phyloP scores from a whole-genome alignment of 1,140 invertebrate species.

The Octopus sinensis region DNA sequence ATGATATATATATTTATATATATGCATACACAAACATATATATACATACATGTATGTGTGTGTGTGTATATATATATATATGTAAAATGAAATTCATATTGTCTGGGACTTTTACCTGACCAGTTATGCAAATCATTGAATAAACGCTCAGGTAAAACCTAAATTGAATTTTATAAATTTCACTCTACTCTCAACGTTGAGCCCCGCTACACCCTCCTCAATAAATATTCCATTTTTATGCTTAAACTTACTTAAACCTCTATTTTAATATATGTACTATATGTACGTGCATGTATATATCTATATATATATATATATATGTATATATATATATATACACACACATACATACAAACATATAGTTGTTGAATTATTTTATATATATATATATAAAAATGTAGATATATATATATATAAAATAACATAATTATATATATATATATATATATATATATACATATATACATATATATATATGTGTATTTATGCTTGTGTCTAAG shows the following conservation, averaged over 20 bases:
- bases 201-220: too few relatives aligned
- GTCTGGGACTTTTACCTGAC: too few relatives aligned
- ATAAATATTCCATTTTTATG: too few relatives aligned
- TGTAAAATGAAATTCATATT: not conserved
- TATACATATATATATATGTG: not conserved
- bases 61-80: not conserved
- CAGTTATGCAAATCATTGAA: too few relatives aligned
- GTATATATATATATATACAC: slow-evolving; percentile 6
- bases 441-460: slow-evolving; percentile 2
- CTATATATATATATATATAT: not conserved
- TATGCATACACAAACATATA: not conserved
- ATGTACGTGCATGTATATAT: not conserved
- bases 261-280: not conserved
- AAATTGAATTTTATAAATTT: too few relatives aligned
- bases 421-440: not conserved
- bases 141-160: too few relatives aligned
- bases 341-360: not conserved
- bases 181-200: too few relatives aligned
- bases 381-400: not conserved
- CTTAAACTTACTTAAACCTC: too few relatives aligned
- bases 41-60: not conserved
- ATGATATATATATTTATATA: not conserved
- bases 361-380: not conserved
- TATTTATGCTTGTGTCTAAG: not conserved
- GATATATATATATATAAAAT: not conserved